A percentile compares a stretch with the other conserved stretches of the same genome.
These are phyloP conservation scores for Podilymbus podiceps DNA, from an alignment of 2,113 vertebrate species.

Conservation along the genomic window DNA sequence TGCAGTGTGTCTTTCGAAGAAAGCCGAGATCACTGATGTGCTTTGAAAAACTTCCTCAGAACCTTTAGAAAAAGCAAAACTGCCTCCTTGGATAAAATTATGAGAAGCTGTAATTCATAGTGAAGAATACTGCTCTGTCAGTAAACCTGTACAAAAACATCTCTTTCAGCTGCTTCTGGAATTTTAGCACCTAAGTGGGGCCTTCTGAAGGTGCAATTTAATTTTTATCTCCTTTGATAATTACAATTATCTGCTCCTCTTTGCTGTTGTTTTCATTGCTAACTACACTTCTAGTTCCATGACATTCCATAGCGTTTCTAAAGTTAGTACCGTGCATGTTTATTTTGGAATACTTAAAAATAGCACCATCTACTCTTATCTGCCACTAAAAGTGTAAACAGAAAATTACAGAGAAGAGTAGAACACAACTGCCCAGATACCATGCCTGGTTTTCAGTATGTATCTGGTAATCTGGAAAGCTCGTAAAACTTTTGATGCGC, in stretches of 20 bases:
- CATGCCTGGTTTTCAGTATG: background rate
- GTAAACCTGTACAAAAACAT: background rate
- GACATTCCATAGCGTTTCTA: background rate
- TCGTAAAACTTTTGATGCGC: background rate
- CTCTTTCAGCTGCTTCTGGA: background rate
- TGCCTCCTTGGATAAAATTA: background rate
- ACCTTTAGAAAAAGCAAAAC: background rate
- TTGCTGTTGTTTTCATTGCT: background rate
- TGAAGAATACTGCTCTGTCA: background rate
- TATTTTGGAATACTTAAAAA: background rate
- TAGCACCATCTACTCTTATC: background rate
- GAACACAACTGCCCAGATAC: background rate
- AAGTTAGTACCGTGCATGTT: background rate
- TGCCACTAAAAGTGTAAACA: background rate
- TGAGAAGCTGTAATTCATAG: background rate
- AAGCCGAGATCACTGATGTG: background rate
- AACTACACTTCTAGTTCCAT: background rate
- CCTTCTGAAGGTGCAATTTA: background rate
- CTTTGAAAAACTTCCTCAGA: background rate
- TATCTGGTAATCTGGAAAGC: background rate
- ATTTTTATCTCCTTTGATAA: background rate
- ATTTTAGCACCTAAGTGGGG: background rate
- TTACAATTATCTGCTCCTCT: background rate
- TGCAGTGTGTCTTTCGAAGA: background rate
- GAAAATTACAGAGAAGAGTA: background rate